Evolutionary conservation across 2,113 vertebrate species (phyloP).

Genomic region (Aegotheles bennettii): DNA sequence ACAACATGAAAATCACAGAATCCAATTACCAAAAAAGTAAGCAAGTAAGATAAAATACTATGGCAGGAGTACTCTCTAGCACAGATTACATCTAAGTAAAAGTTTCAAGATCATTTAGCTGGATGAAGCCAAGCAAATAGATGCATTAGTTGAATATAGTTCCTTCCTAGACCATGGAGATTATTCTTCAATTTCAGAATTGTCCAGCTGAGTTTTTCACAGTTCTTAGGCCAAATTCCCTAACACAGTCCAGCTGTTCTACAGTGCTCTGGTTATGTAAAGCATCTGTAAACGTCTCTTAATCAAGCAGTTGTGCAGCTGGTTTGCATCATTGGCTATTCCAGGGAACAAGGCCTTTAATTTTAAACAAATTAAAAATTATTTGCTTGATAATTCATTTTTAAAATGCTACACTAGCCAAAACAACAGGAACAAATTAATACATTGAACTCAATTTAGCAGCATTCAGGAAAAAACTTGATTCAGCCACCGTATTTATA

Average conservation of each 20-base stretch:
- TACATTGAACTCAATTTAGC: neutral
- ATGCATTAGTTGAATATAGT: neutral
- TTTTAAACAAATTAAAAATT: constrained; percentile 35
- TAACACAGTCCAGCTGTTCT: neutral
- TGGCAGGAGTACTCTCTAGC: neutral
- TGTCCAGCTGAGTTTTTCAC: neutral
- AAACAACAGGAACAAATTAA: constrained; percentile 8
- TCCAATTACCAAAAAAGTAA: neutral
- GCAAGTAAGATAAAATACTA: neutral
- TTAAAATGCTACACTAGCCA: neutral
- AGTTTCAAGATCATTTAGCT: neutral
- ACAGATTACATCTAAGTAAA: neutral
- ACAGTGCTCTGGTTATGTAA: neutral
- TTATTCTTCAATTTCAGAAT: neutral
- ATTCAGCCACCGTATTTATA: neutral
- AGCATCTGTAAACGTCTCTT: constrained; percentile 23
- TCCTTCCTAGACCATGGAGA: neutral
- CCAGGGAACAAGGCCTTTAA: neutral
- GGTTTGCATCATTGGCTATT: neutral
- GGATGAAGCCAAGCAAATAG: constrained; percentile 20
- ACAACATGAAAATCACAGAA: neutral
- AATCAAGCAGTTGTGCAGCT: constrained; percentile 5
- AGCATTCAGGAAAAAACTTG: neutral
- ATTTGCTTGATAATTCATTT: constrained; percentile 37
- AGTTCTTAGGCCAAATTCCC: neutral